phyloP scores from a whole-genome alignment of 2,888 invertebrate species.

The Scelioninae gen. 1 region DNA sequence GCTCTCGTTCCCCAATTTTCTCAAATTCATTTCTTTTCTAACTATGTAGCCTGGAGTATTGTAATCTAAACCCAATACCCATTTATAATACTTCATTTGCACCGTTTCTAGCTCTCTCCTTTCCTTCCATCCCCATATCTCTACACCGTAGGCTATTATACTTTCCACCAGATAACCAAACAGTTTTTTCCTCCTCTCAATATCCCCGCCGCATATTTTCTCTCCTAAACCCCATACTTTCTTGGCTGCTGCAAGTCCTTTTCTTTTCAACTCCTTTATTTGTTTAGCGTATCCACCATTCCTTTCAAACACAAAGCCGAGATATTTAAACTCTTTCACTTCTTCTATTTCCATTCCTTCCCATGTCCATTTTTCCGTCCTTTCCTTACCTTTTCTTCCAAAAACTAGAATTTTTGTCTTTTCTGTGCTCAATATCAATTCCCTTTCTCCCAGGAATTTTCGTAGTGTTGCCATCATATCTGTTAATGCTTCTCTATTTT shows the following conservation, averaged over 20 bases:
- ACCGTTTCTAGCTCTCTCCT: background rate
- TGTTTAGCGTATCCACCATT: conserved; percentile 25
- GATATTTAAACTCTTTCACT: too few relatives aligned
- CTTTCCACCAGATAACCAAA: conserved; percentile 18
- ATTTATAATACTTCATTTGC: conserved; percentile 23
- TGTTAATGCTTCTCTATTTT: conserved; percentile 3
- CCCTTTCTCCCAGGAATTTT: conserved; percentile 38
- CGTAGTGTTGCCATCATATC: conserved; percentile 18
- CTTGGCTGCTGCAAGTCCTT: conserved; percentile 25
- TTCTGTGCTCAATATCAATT: conserved; percentile 38
- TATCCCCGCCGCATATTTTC: background rate
- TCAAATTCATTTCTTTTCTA: conserved; percentile 5
- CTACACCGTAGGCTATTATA: background rate
- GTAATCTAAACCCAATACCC: conserved; percentile 31
- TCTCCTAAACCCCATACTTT: conserved; percentile 30
- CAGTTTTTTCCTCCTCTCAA: conserved; percentile 27
- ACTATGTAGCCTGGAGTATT: conserved; percentile 27
- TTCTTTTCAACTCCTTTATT: conserved; percentile 38
- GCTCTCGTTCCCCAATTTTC: conserved; percentile 22
- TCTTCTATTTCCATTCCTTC: too few relatives aligned
- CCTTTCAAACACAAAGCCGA: too few relatives aligned
- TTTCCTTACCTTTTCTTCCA: too few relatives aligned
- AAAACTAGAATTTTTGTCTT: too few relatives aligned
- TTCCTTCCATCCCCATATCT: conserved; percentile 28
- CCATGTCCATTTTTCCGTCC: too few relatives aligned